These are phyloP conservation scores for Phrynocephalus forsythii DNA, from an alignment of 2,797 vertebrate genomes.

Conservation along the genomic window DNA sequence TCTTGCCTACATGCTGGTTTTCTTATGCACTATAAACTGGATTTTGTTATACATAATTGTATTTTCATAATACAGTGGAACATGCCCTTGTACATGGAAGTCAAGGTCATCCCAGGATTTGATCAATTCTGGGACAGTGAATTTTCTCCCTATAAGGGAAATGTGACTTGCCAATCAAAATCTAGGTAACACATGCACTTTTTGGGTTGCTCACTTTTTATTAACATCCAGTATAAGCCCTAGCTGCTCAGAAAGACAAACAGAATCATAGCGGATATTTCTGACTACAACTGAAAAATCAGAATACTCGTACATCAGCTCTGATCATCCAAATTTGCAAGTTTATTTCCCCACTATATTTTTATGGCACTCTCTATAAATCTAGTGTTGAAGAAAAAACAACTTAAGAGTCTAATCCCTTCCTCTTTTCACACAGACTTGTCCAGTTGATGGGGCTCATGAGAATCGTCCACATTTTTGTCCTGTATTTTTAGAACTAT, in stretches of 20 bases:
- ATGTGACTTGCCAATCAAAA: neutral
- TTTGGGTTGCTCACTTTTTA: neutral
- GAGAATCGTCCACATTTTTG: neutral
- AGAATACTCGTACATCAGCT: neutral
- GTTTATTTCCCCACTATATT: neutral
- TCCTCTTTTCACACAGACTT: neutral
- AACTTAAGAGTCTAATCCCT: neutral
- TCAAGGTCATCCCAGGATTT: neutral
- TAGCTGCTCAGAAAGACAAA: neutral
- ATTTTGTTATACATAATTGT: neutral
- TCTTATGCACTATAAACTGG: neutral
- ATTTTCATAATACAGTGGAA: neutral
- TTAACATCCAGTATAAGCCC: neutral
- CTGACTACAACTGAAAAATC: neutral
- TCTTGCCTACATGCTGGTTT: neutral
- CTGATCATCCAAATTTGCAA: neutral
- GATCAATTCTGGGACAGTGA: neutral
- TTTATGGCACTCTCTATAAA: neutral
- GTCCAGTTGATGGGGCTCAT: neutral
- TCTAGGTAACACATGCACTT: neutral
- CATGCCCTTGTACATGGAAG: neutral
- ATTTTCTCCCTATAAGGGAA: no score
- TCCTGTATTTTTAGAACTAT: no score
- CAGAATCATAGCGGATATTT: neutral
- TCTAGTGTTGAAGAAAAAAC: neutral